Evolutionary conservation across 2,113 vertebrate species (phyloP).

Genomic region (Urocitellus parryii): DNA sequence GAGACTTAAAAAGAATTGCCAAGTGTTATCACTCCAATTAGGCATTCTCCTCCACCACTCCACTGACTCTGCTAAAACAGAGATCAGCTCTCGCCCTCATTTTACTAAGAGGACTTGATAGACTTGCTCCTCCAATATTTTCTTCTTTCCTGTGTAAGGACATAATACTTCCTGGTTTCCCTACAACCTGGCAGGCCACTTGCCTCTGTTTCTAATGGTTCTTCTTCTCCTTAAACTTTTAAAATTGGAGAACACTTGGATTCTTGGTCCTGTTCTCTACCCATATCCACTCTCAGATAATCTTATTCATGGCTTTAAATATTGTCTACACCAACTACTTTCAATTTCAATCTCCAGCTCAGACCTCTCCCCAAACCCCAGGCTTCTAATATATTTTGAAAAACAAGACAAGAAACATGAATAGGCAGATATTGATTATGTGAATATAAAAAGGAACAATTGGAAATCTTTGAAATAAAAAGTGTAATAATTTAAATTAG

Average conservation of each 20-base stretch:
- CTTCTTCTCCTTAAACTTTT: background rate
- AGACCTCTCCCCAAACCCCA: background rate
- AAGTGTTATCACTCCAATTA: background rate
- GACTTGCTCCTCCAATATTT: background rate
- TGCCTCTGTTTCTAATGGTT: background rate
- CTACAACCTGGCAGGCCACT: background rate
- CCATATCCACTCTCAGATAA: background rate
- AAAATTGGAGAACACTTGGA: background rate
- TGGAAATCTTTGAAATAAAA: conserved; percentile 34
- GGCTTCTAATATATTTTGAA: background rate
- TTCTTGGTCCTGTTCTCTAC: background rate
- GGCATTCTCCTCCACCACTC: background rate
- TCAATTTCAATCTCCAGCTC: background rate
- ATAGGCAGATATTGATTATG: background rate
- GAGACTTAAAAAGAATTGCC: background rate
- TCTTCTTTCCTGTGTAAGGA: background rate
- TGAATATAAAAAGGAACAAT: background rate
- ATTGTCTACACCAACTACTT: background rate
- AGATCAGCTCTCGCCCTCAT: background rate
- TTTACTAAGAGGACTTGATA: background rate
- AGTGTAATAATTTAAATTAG: conserved; percentile 27
- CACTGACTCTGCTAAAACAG: background rate
- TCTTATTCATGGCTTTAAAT: background rate
- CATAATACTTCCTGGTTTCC: background rate
- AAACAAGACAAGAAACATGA: conserved; percentile 9